These are phyloP conservation scores for Crioceris asparagi DNA, from an alignment of 2,888 invertebrate species.

Conservation along the genomic window DNA sequence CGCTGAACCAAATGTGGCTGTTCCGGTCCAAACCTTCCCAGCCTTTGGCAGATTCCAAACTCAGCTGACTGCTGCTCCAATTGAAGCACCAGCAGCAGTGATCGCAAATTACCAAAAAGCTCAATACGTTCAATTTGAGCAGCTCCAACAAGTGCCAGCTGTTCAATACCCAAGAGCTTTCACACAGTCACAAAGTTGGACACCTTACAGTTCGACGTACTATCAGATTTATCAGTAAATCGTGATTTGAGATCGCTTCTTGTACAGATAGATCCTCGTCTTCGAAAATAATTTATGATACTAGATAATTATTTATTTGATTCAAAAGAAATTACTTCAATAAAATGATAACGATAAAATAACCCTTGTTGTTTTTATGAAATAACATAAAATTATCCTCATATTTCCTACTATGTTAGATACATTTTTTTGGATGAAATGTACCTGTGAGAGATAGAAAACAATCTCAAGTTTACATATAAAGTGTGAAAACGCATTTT, in stretches of 20 bases:
- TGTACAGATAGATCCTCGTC: too few relatives aligned
- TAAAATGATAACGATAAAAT: too few relatives aligned
- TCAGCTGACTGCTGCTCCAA: neutral
- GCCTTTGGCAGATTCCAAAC: constrained; percentile 19
- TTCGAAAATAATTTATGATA: too few relatives aligned
- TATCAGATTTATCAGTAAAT: constrained; percentile 27
- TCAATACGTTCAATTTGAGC: constrained; percentile 10
- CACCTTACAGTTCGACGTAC: constrained; percentile 27
- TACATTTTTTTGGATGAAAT: too few relatives aligned
- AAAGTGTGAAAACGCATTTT: too few relatives aligned
- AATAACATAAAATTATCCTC: too few relatives aligned
- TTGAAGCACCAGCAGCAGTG: constrained; percentile 8
- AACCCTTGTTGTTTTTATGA: too few relatives aligned
- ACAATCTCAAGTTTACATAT: too few relatives aligned
- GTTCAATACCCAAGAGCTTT: constrained; percentile 12
- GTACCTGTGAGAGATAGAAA: too few relatives aligned
- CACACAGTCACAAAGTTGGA: constrained; percentile 21
- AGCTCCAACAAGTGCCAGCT: constrained; percentile 12
- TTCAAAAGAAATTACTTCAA: too few relatives aligned
- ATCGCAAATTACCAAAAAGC: constrained; percentile 7
- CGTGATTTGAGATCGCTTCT: neutral
- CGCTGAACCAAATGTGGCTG: constrained; percentile 11
- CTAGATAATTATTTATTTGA: too few relatives aligned
- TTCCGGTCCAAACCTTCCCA: constrained; percentile 22
- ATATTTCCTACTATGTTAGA: too few relatives aligned